Evolutionary conservation across 2,888 invertebrate species (phyloP), one percentile per base, ranked within the genome.

Genomic region (Drosophila monieri): DNA sequence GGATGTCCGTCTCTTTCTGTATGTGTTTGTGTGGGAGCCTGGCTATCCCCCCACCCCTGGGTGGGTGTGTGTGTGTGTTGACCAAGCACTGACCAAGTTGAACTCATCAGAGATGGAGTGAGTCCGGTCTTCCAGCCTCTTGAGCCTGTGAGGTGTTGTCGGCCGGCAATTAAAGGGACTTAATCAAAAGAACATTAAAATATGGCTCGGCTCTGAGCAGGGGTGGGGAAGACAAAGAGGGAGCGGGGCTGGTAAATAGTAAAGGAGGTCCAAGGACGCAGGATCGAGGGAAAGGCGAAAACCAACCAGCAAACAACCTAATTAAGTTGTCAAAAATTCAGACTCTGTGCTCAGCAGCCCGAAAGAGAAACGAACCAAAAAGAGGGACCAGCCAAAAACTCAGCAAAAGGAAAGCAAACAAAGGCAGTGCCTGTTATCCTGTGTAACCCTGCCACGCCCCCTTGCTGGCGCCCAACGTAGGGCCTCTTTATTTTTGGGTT

Each of bases 281-380:
- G 35, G 35, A n/a, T n/a, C n/a, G 35, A n/a, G 35, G 35, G 35
- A 12, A 5, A 6, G 32, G 21, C 47, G 30, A 37, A 39, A 30
- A 53, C 37, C 49, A 35, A 41, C 70, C 61, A 52, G 62, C 72
- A 77, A 77, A 75, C 81, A 78, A 81, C 66, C 77, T 83, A 78
- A 83, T 78, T 78, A 78, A 83, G 77, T 78, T 78, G 78, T 78
- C 83, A 83, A 78, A 78, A 78, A 74, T 78, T 79, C 77, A 71
- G 65, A 54, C 60, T 61, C 47, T 35, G 35, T 43, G 67, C 51
- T 64, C 67, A 80, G 58, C 77, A 71, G 46, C 52, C 32, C 15
- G 46, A 48, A 52, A 21, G 9, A 39, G 48, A 74, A 62, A 58
- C 43, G 39, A 43, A 54, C 59, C 61, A 67, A 53, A 35, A 52